Base-by-base conservation (phyloP, 1,140 invertebrate species). In the Formica exsecta region DNA sequence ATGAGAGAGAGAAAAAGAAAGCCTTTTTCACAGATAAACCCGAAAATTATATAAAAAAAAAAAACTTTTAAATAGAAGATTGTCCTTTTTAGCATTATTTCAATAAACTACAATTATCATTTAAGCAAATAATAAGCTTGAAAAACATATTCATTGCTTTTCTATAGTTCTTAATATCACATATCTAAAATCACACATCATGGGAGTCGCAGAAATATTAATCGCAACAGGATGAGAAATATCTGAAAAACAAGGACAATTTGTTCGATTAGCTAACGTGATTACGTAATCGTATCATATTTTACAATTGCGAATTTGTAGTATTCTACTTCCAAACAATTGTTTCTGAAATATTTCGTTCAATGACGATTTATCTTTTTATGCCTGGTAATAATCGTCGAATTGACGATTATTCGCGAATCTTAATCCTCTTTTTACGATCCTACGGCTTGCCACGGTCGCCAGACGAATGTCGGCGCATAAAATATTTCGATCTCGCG, bases 401-500 rank as follows among this genome's bases (percentile, higher is more conserved):
- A 68, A 80, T 57, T 80, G n/a, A 68, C 44, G 16, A 29, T 29
- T 29, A 29, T 2, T 25, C 8, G 44, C n/a, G 3, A 80, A 80
- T 54, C 22, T 70, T 54, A 54, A 68, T 68, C 4, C 29, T 25
- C 25, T 29, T 68, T 41, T 51, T 68, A 54, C 11, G 22, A 80
- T 25, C 44, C 25, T 70, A 19, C 29, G 44, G n/a, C 44, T 54
- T 7, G 19, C 6, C 13, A 79, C 25, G 13, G 22, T n/a, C 38
- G 25, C 57, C 57, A 38, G 16, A 51, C n/a, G 51, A 57, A 22
- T 51, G 71, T 73, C 36, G 36, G 57, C 54, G 71, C 29, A n/a
- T 57, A 80, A 80, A 80, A 68, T 79, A 68, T 79, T 79, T 79
- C 62, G 64, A 80, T 66, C 29, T 51, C 41, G n/a, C 32, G 13